phyloP scores from a whole-genome alignment of 2,113 vertebrate genomes.

The Pseudopodoces humilis region DNA sequence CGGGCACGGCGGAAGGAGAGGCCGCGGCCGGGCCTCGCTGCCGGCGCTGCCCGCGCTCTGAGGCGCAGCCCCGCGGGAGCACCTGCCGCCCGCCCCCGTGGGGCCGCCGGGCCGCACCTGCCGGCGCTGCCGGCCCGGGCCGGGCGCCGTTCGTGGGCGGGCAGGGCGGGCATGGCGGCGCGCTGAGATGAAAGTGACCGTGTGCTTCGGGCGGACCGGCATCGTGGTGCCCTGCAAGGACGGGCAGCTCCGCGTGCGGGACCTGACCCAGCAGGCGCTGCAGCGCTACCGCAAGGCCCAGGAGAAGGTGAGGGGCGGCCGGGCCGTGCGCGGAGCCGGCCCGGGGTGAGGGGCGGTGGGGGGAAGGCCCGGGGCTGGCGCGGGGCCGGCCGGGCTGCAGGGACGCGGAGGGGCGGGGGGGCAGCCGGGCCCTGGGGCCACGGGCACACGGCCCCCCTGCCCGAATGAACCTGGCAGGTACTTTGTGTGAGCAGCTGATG shows the following conservation, averaged over 20 bases:
- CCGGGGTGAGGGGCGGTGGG: slow-evolving; percentile 74
- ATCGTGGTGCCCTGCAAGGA: not conserved
- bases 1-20: too few relatives aligned
- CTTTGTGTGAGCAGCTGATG: not conserved
- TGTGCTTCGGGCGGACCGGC: not conserved
- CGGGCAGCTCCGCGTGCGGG: not conserved
- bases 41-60: too few relatives aligned
- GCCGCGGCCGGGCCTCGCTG: too few relatives aligned
- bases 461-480: not conserved
- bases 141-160: too few relatives aligned
- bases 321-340: not conserved
- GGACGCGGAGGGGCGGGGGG: not conserved
- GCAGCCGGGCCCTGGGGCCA: not conserved
- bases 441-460: not conserved
- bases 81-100: too few relatives aligned
- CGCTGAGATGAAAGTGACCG: too few relatives aligned
- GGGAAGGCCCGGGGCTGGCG: not conserved
- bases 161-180: too few relatives aligned
- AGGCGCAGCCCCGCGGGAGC: too few relatives aligned
- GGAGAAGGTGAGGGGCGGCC: not conserved
- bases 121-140: too few relatives aligned
- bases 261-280: not conserved
- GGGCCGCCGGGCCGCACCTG: too few relatives aligned
- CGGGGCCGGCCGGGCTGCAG: not conserved
- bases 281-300: not conserved